Base-by-base conservation (phyloP, 2,113 vertebrate genomes). In the Xiphophorus maculatus region DNA sequence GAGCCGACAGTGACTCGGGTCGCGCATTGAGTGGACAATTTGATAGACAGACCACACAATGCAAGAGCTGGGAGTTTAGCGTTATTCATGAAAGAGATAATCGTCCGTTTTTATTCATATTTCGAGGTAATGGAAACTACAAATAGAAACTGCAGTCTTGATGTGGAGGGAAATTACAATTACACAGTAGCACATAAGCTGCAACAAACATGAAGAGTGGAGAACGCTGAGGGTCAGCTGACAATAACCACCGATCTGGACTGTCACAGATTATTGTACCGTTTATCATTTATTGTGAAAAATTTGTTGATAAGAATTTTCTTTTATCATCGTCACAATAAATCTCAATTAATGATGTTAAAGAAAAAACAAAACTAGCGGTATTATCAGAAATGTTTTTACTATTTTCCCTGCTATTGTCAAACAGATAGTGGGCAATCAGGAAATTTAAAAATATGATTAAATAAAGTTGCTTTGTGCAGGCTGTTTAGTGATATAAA, bases 1-100 rank as follows among this genome's bases (percentile, higher is more conserved):
- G 17, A 81, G 71, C 51, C 64, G 78, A 80, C 66, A 72, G 73
- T 83, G 86, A 88, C 67, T 87, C 87, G 84, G 87, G 84, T 74
- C 63, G 70, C 85, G 74, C 76, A 58, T 80, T 48, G 78, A 81
- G 80, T 44, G 75, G 58, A 70, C 17, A 27, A 64, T 83, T 48
- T 42, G 67, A 88, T 76, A 77, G 81, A 68, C 74, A 71, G 85
- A 79, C 82, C 83, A 80, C 81, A 76, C 82, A 85, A 68, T 58
- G 62, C 28, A 66, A 30, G 11, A 70, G 42, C 42, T 63, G 37
- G 61, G 5, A 69, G 28, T 66, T 76, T 70, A 25, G 44, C 69
- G 30, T 76, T 69, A 83, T 75, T 81, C 73, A 77, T 76, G 66
- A 69, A 69, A 69, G 27, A 64, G 63, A 74, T 76, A 64, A 80